Evolutionary conservation across 2,113 vertebrate species (phyloP).

Genomic region (Garra rufa): DNA sequence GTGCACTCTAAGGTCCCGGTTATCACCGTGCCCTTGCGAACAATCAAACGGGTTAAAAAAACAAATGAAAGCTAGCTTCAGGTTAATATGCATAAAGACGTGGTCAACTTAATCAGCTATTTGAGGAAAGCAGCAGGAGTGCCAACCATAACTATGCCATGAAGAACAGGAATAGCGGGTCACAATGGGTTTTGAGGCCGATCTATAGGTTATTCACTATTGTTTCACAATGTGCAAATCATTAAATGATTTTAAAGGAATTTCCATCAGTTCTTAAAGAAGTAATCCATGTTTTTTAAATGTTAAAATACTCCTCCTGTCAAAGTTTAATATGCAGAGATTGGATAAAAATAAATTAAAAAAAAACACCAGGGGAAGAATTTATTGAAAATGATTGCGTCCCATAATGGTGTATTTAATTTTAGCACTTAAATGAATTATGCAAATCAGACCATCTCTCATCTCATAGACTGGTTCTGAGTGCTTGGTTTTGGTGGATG

Average conservation of each 20-base stretch:
- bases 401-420: no score
- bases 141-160: neutral
- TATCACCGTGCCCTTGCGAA: constrained; percentile 1
- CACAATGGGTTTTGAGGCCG: neutral
- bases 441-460: no score
- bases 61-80: neutral
- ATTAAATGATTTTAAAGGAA: neutral
- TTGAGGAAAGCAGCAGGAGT: neutral
- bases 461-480: no score
- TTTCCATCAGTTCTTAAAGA: no score
- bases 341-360: no score
- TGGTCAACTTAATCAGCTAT: neutral
- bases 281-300: no score
- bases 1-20: neutral
- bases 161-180: neutral
- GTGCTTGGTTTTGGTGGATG: no score
- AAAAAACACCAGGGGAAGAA: neutral
- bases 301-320: neutral
- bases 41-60: constrained; percentile 6
- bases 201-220: neutral
- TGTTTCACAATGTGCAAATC: neutral
- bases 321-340: neutral
- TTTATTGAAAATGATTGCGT: no score
- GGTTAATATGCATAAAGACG: neutral
- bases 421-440: no score